Evolutionary conservation across 2,797 vertebrate species (phyloP).

Genomic region (Argya squamiceps): DNA sequence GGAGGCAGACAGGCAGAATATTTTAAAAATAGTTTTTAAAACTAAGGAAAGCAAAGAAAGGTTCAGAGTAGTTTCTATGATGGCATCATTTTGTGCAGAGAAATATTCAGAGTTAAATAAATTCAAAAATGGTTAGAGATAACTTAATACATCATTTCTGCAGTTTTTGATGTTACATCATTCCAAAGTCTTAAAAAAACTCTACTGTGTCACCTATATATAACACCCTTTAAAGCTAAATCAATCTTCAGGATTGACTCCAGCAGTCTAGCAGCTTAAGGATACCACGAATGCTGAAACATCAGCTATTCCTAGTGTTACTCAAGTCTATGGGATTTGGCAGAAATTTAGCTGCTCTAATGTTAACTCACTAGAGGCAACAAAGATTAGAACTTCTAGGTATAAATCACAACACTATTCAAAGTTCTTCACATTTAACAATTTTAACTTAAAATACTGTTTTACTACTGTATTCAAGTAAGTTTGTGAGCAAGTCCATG

Average conservation of each 20-base stretch:
- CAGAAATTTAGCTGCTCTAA: background rate
- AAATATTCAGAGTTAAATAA: background rate
- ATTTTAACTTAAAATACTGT: background rate
- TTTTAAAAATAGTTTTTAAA: background rate
- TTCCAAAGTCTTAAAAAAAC: slow-evolving; percentile 1
- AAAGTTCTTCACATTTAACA: slow-evolving; percentile 1
- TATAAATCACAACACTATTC: background rate
- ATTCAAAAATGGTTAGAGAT: background rate
- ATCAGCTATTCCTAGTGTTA: background rate
- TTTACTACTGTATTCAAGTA: background rate
- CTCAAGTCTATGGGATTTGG: background rate
- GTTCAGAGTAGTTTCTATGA: background rate
- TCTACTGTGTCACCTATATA: background rate
- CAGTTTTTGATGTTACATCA: background rate
- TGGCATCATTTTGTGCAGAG: background rate
- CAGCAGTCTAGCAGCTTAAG: background rate
- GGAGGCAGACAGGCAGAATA: background rate
- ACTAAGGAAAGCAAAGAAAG: background rate
- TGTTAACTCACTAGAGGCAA: background rate
- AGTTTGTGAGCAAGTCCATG: background rate
- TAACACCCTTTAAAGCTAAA: slow-evolving; percentile 7
- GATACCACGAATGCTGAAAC: background rate
- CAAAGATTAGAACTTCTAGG: background rate
- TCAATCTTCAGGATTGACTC: slow-evolving; percentile 1
- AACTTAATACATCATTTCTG: background rate